Conservation (phyloP, 2,888 invertebrate genomes). For the Plagiodera versicolora region DNA sequence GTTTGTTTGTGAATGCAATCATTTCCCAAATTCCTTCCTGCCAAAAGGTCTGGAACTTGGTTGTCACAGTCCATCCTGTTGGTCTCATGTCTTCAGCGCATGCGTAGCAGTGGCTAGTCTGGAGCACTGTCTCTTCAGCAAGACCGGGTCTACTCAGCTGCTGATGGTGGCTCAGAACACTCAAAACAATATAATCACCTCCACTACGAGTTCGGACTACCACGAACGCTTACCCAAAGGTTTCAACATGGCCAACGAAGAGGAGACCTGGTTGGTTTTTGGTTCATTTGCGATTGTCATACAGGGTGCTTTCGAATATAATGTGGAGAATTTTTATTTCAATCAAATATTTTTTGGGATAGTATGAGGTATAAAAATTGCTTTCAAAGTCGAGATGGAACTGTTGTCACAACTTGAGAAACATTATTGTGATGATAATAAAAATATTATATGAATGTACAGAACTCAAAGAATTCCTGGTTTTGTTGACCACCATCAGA, state of each 20-base stretch:
- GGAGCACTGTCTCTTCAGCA: slow-evolving; percentile 88
- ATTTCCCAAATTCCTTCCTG: not conserved
- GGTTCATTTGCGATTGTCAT: slow-evolving; percentile 14
- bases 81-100: slow-evolving; percentile 94
- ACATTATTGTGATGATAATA: too few species aligned
- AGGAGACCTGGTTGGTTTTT: slow-evolving; percentile 72
- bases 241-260: slow-evolving; percentile 66
- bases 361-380: too few species aligned
- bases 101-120: slow-evolving; percentile 90
- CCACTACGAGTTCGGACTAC: slow-evolving; percentile 57
- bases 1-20: too few species aligned
- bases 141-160: slow-evolving; percentile 70
- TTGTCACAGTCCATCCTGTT: slow-evolving; percentile 90
- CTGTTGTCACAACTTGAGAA: too few species aligned
- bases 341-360: too few species aligned
- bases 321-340: too few species aligned
- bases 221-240: slow-evolving; percentile 64
- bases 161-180: slow-evolving; percentile 69
- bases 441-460: too few species aligned
- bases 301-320: too few species aligned
- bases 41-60: slow-evolving; percentile 79
- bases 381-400: too few species aligned
- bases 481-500: too few species aligned
- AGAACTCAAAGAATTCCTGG: too few species aligned
- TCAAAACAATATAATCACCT: slow-evolving; percentile 63